Conservation (phyloP, 2,113 vertebrate genomes). For the Rhinolophus sinicus region DNA sequence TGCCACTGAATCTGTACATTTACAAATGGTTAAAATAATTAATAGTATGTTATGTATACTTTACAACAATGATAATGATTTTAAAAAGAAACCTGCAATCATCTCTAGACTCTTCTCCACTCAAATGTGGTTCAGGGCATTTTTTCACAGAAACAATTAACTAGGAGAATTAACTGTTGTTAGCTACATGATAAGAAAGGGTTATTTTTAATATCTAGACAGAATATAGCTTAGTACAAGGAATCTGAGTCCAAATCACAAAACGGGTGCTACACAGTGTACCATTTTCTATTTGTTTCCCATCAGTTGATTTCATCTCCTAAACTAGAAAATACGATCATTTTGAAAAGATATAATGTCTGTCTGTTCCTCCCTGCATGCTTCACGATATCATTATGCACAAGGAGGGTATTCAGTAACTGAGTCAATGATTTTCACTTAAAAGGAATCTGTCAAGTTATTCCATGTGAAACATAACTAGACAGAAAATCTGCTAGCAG, state of each 20-base stretch:
- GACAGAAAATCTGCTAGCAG: constrained; percentile 25
- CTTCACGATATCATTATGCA: neutral
- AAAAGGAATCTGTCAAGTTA: constrained; percentile 49
- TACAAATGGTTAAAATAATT: neutral
- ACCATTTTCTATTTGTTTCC: neutral
- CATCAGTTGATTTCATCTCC: neutral
- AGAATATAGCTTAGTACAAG: neutral
- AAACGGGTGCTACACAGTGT: neutral
- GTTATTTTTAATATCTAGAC: neutral
- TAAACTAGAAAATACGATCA: neutral
- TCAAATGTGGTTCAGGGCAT: neutral
- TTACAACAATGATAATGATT: neutral
- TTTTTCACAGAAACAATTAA: neutral
- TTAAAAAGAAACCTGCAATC: neutral
- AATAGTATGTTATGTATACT: neutral
- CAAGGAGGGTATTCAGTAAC: neutral
- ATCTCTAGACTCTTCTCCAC: neutral
- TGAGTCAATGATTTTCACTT: constrained; percentile 37
- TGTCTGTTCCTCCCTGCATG: neutral
- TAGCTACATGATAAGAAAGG: neutral
- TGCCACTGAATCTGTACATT: neutral
- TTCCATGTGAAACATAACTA: constrained; percentile 12
- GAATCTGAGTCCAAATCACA: neutral
- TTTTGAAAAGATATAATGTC: neutral
- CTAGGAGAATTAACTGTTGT: neutral